Conservation (phyloP, 2,888 invertebrate species). For the Heteromurus nitidus region DNA sequence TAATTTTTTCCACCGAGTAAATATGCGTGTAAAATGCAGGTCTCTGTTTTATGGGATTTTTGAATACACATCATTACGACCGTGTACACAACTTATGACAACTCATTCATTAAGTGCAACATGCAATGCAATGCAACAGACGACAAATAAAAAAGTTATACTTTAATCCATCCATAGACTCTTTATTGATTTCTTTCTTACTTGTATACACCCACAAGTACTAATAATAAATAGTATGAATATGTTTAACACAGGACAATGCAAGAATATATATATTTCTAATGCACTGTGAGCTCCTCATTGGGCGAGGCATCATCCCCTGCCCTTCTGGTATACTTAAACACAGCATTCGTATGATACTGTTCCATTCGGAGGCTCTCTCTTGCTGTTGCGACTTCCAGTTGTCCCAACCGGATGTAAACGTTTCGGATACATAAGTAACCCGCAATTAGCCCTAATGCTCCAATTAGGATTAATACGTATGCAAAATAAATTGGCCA, state of each 20-base stretch:
- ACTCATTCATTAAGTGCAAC: too few relatives aligned
- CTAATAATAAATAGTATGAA: neutral
- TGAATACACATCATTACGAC: too few relatives aligned
- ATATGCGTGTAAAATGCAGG: neutral
- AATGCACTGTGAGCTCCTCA: neutral
- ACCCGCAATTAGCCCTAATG: neutral
- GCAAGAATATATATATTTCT: neutral
- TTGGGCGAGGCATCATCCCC: too few relatives aligned
- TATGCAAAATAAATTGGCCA: slow-evolving; percentile 41
- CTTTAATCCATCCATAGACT: neutral
- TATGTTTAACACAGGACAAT: neutral
- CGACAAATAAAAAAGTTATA: neutral
- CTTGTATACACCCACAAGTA: neutral
- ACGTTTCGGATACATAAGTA: slow-evolving; percentile 33
- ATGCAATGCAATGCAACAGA: too few relatives aligned
- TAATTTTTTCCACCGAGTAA: neutral
- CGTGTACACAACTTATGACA: too few relatives aligned
- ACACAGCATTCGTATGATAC: neutral
- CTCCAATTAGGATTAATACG: slow-evolving; percentile 5
- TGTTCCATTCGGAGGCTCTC: slow-evolving; percentile 3
- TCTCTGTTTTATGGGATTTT: too few relatives aligned
- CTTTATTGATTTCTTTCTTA: neutral
- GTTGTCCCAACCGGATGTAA: slow-evolving; percentile 38
- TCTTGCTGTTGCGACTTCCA: slow-evolving; percentile 29
- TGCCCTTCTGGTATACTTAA: neutral